These are phyloP conservation scores for Belonocnema kinseyi DNA, from an alignment of 1,140 invertebrate species.

Conservation along the genomic window DNA sequence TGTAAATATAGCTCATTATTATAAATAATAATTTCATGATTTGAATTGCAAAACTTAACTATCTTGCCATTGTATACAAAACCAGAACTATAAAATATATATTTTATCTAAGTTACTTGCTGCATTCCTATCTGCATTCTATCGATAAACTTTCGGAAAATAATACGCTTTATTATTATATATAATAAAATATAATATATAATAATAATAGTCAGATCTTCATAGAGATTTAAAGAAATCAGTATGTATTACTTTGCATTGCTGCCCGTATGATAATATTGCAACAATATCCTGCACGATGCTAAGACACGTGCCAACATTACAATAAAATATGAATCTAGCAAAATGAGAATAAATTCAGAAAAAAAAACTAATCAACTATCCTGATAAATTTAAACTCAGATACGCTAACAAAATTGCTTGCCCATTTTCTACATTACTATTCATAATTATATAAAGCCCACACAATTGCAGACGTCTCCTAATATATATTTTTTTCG, in stretches of 20 bases:
- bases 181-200: conserved; percentile 38
- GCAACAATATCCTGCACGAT: conserved; percentile 61
- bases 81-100: conserved; percentile 36
- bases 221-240: conserved; percentile 54
- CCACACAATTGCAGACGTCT: neutral
- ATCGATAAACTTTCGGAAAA: conserved; percentile 32
- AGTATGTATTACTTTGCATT: conserved; percentile 54
- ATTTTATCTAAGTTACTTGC: conserved; percentile 33
- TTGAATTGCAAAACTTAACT: too few species aligned
- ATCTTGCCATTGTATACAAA: conserved; percentile 26
- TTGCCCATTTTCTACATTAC: conserved; percentile 32
- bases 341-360: conserved; percentile 58
- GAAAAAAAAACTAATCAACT: conserved; percentile 52
- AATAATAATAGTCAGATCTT: conserved; percentile 62
- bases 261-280: conserved; percentile 60
- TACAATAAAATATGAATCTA: conserved; percentile 64
- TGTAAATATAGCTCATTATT: too few species aligned
- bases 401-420: conserved; percentile 32
- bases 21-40: too few species aligned
- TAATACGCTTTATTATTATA: conserved; percentile 32
- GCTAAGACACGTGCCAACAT: conserved; percentile 50
- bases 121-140: conserved; percentile 34
- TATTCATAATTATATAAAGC: conserved; percentile 30
- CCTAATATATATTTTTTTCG: neutral
- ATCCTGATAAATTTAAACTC: conserved; percentile 49